Percentiles rank a stretch among this genome's conserved stretches.
phyloP scores from a whole-genome alignment of 2,888 invertebrate species.

The Drosophila borborema region DNA sequence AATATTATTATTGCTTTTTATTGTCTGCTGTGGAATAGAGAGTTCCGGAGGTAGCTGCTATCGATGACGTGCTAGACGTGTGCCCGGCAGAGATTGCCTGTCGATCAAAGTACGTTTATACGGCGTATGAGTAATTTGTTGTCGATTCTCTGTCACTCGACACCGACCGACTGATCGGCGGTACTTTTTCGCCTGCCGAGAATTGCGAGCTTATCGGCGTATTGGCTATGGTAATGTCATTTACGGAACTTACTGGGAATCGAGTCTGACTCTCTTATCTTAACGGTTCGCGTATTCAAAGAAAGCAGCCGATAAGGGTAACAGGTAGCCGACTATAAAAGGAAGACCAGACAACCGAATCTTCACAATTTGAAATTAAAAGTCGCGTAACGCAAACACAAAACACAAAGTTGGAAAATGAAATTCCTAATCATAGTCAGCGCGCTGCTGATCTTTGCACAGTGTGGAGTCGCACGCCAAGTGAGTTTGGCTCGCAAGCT shows the following conservation, averaged over 20 bases:
- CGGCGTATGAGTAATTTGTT: constrained; percentile 67
- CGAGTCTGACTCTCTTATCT: constrained; percentile 48
- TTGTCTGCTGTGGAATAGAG: constrained; percentile 23
- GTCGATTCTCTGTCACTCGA: constrained; percentile 21
- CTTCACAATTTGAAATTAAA: constrained; percentile 45
- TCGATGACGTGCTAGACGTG: constrained; percentile 18
- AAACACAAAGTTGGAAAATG: constrained; percentile 42
- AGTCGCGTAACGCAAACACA: constrained; percentile 28
- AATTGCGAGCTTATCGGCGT: constrained; percentile 47
- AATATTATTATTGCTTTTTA: not conserved
- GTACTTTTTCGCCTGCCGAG: constrained; percentile 30
- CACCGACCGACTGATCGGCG: constrained; percentile 7
- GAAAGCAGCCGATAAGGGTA: constrained; percentile 59
- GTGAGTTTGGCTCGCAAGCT: constrained; percentile 9
- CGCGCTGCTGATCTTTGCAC: constrained; percentile 36
- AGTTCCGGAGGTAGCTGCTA: constrained; percentile 19
- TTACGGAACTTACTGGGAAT: constrained; percentile 62
- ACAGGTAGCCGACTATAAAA: constrained; percentile 56
- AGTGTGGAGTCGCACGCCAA: constrained; percentile 29
- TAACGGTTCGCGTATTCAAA: constrained; percentile 39
- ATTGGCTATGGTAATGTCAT: constrained; percentile 66
- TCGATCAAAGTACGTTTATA: constrained; percentile 51
- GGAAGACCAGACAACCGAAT: constrained; percentile 25
- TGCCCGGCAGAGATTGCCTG: constrained; percentile 31
- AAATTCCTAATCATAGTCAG: constrained; percentile 33